Conservation (phyloP, 2,797 vertebrate species). For the Crocodylus rhombifer region DNA sequence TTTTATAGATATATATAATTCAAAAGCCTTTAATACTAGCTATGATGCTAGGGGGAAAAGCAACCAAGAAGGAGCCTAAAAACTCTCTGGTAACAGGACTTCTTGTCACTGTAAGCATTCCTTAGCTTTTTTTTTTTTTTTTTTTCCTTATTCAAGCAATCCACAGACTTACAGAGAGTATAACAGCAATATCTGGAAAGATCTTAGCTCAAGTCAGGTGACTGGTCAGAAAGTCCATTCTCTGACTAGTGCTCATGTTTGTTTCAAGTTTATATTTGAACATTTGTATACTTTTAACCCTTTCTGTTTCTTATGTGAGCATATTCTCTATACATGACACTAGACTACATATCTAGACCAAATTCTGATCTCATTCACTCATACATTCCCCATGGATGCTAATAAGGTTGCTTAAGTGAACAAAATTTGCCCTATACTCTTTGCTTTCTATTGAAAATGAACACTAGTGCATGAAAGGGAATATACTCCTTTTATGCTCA, state of each 20-base stretch:
- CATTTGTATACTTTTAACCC: background rate
- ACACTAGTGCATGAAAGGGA: slow-evolving; percentile 56
- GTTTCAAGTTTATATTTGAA: background rate
- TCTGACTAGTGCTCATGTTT: background rate
- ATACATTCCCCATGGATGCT: background rate
- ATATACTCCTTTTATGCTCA: slow-evolving; percentile 62
- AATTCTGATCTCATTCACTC: accelerated
- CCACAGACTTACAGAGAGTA: background rate
- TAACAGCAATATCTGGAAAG: background rate
- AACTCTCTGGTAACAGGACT: background rate
- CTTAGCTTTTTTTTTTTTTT: background rate
- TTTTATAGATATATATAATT: background rate
- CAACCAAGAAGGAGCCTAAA: background rate
- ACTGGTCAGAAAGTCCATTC: background rate
- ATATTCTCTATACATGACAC: background rate
- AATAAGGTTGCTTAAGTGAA: slow-evolving; percentile 46
- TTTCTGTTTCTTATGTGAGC: background rate
- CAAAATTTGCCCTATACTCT: slow-evolving; percentile 61
- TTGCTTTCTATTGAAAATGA: slow-evolving; percentile 57
- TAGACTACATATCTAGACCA: background rate
- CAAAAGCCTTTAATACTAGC: background rate
- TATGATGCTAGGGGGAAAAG: background rate
- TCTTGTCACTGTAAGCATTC: background rate
- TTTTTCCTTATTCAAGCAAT: background rate
- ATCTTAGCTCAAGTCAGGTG: too few species aligned